phyloP scores from a whole-genome alignment of 1,140 invertebrate species.

The Hetaerina americana region DNA sequence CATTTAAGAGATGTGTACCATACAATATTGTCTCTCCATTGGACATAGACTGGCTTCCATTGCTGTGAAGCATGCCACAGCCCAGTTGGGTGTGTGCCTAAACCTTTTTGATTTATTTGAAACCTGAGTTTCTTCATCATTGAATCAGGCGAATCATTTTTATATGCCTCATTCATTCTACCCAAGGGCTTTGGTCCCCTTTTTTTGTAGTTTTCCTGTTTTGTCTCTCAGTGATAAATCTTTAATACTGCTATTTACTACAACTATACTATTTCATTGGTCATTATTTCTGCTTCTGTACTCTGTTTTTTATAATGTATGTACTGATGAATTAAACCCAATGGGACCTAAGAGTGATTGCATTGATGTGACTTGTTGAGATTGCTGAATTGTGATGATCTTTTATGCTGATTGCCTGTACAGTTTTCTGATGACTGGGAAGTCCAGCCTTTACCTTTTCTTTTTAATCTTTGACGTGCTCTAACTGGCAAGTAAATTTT shows the following conservation, averaged over 20 bases:
- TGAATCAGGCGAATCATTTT: neutral
- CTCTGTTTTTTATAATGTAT: slow-evolving; percentile 1
- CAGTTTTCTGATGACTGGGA: too few species aligned
- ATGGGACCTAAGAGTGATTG: neutral
- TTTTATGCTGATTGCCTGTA: neutral
- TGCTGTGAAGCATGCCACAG: neutral
- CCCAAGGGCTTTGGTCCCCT: neutral
- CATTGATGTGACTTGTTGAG: neutral
- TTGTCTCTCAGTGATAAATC: neutral
- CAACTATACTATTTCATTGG: neutral
- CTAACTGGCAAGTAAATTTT: too few species aligned
- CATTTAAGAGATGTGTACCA: neutral
- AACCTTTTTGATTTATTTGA: neutral
- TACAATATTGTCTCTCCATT: neutral
- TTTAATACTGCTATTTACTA: slow-evolving; percentile 1
- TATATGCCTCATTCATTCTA: neutral
- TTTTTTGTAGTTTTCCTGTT: neutral
- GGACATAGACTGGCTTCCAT: neutral
- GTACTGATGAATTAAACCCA: neutral
- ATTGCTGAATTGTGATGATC: neutral
- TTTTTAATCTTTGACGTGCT: too few species aligned
- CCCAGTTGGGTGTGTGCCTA: neutral
- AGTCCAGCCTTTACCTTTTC: too few species aligned
- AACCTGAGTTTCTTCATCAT: neutral
- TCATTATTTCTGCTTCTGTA: neutral